Evolutionary conservation across 2,888 invertebrate species (phyloP).

Genomic region (Calameuta pallipes): DNA sequence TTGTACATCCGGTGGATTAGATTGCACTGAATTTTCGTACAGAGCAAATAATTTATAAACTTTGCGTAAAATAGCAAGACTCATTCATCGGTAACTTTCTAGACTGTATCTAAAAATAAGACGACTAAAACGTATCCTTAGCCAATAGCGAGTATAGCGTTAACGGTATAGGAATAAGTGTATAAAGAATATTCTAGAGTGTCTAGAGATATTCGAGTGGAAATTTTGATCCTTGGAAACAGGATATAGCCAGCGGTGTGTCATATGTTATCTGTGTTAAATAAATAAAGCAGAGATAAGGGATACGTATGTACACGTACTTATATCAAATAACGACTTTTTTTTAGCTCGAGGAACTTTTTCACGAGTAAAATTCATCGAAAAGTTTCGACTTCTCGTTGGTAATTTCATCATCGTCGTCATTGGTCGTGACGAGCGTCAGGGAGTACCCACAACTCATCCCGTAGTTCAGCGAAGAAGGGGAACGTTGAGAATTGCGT

Average conservation of each 20-base stretch:
- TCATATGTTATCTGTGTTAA: not conserved
- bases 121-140: not conserved
- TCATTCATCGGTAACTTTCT: not conserved
- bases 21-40: not conserved
- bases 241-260: not conserved
- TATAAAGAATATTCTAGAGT: not conserved
- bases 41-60: not conserved
- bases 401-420: conserved; percentile 24
- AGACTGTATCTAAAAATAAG: not conserved
- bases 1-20: not conserved
- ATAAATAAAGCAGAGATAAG: not conserved
- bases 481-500: not conserved
- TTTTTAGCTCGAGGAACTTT: not conserved
- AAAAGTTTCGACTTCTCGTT: not conserved
- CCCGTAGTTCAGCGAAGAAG: not conserved
- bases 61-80: not conserved
- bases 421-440: not conserved
- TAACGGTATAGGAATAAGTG: not conserved
- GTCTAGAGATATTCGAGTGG: not conserved
- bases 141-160: not conserved
- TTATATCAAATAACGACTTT: not conserved
- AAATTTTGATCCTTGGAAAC: not conserved
- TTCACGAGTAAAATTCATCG: not conserved
- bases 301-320: not conserved
- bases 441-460: not conserved